Evolutionary conservation across 2,113 vertebrate species (phyloP), one percentile per base, ranked within the genome.

Genomic region (Oncorhynchus keta): DNA sequence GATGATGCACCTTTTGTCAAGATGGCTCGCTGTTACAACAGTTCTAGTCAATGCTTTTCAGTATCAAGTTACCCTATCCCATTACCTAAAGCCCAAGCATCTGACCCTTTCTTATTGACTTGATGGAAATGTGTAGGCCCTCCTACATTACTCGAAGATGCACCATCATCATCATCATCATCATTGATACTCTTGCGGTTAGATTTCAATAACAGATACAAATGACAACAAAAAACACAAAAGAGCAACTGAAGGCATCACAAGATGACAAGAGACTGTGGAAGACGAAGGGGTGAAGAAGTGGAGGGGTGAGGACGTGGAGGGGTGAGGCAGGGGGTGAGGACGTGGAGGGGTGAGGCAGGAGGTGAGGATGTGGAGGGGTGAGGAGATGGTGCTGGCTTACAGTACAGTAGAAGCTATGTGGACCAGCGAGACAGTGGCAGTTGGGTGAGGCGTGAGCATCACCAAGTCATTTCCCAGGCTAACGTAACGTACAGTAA

Each of bases 401-500:
- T 91, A 91, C 83, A 88, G 51, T 55, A 55, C 51, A 55, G 51
- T 18, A 55, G 14, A 14, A 55, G 51, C 51, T 55, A 55, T 55
- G 16, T 55, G 51, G 51, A 18, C 51, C 51, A 55, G 51, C 14
- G 90, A 93, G 92, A 88, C 83, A 87, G 92, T 89, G 91, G 89
- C 87, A 90, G 92, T 92, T 91, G 94, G 86, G 67, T 39, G 67
- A 68, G 91, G 94, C 88, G 83, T 92, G 93, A 96, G 95, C 96
- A 96, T 95, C 95, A 95, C 95, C 96, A 94, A 95, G 95, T 93
- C 94, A 88, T 92, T 90, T 92, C 85, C 89, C 85, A 91, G 90
- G 88, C 84, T 91, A 87, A 84, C 87, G 86, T 78, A 87, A 81
- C 64, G 28, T 26, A 76, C 74, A 61, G 81, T 45, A 45, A 45